These are phyloP conservation scores for Pomacea maculata DNA, from an alignment of 1,140 invertebrate species.

Conservation along the genomic window DNA sequence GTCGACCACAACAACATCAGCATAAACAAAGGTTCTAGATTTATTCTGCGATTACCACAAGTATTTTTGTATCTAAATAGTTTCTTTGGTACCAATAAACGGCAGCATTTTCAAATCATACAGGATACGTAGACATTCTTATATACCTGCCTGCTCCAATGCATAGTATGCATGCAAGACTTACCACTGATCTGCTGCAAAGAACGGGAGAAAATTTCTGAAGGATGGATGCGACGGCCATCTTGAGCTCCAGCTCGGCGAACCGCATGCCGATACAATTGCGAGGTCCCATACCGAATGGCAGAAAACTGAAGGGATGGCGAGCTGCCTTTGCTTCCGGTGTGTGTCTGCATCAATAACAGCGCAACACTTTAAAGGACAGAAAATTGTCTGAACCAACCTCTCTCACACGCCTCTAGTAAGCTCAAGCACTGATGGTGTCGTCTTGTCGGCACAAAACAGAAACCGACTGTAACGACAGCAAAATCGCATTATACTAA, in stretches of 20 bases:
- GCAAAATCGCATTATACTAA: no score
- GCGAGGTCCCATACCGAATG: slow-evolving; percentile 37
- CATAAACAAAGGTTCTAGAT: background rate
- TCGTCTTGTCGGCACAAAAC: no score
- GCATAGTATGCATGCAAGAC: background rate
- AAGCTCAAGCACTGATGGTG: no score
- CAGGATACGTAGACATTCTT: background rate
- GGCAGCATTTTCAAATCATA: background rate
- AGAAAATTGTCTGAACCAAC: no score
- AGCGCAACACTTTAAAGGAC: no score
- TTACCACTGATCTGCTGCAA: slow-evolving; percentile 8
- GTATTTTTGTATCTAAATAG: no score
- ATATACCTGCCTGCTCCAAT: background rate
- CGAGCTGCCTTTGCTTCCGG: slow-evolving; percentile 14
- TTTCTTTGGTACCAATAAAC: no score
- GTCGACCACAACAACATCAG: background rate
- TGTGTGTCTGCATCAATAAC: slow-evolving; percentile 22
- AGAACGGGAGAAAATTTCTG: slow-evolving; percentile 13
- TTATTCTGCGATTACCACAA: no score
- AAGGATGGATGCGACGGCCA: slow-evolving; percentile 28
- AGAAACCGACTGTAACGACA: no score
- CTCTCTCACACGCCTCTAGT: no score
- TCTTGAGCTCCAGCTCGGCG: slow-evolving; percentile 37
- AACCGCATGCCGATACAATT: slow-evolving; percentile 52
- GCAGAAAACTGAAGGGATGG: slow-evolving; percentile 34